A percentile compares a stretch with the other conserved stretches of the same genome.
Evolutionary conservation across 1,140 invertebrate species (phyloP).

Genomic region (Monochamus saltuarius): DNA sequence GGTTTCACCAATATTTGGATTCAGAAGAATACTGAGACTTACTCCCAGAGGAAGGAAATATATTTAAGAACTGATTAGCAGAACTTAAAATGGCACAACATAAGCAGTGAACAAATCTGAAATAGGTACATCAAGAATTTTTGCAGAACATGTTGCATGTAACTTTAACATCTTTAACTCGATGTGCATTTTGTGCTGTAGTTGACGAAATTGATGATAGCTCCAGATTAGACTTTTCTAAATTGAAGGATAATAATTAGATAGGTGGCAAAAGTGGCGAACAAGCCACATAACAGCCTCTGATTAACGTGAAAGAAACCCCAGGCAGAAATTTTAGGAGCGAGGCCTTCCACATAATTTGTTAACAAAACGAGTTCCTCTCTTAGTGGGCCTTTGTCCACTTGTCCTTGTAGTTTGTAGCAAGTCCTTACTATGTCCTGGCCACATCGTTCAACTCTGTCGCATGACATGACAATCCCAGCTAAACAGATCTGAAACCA

Average conservation of each 20-base stretch:
- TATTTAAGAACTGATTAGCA: too few relatives aligned
- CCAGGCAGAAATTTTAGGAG: constrained; percentile 21
- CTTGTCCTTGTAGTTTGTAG: constrained; percentile 6
- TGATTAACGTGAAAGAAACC: constrained; percentile 27
- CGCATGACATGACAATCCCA: constrained; percentile 13
- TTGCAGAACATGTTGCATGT: too few relatives aligned
- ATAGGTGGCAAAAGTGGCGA: constrained; percentile 19
- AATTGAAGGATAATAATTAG: constrained; percentile 28
- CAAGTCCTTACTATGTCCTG: constrained; percentile 2
- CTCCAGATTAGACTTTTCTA: not conserved
- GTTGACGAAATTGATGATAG: too few relatives aligned
- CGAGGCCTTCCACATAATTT: constrained; percentile 20
- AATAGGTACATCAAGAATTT: too few relatives aligned
- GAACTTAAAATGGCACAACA: too few relatives aligned
- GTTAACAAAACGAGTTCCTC: constrained; percentile 19
- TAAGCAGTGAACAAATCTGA: too few relatives aligned
- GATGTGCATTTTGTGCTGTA: too few relatives aligned
- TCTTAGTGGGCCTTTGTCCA: constrained; percentile 16
- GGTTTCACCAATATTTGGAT: too few relatives aligned
- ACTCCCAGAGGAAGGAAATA: too few relatives aligned
- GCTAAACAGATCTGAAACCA: constrained; percentile 19
- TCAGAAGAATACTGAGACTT: too few relatives aligned
- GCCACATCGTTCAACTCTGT: constrained; percentile 21
- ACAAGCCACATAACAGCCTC: constrained; percentile 15
- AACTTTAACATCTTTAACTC: too few relatives aligned